phyloP scores from a whole-genome alignment of 1,140 invertebrate genomes.

The Neotoxoptera formosana region DNA sequence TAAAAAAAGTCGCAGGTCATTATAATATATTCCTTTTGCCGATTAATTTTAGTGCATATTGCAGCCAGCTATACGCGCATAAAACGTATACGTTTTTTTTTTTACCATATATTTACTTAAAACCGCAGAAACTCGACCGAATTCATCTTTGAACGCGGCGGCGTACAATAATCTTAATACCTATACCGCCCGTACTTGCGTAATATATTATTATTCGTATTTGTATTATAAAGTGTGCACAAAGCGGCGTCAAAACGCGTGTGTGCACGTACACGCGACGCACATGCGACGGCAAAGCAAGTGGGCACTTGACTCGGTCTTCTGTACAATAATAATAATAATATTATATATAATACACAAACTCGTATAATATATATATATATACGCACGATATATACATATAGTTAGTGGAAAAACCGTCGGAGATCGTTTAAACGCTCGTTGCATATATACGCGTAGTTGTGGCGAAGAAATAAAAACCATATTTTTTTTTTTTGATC shows the following conservation, averaged over 20 bases:
- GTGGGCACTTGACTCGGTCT: conserved; percentile 29
- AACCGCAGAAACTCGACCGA: neutral
- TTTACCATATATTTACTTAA: too few relatives aligned
- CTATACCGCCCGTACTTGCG: neutral
- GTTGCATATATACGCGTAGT: neutral
- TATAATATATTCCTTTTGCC: neutral
- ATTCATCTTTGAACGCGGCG: conserved; percentile 6
- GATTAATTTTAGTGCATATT: neutral
- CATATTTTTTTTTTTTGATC: conserved; percentile 16
- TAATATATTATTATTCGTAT: neutral
- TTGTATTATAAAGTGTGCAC: too few relatives aligned
- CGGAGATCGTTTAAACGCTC: conserved; percentile 45
- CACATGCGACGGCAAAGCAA: conserved; percentile 29
- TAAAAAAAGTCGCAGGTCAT: neutral
- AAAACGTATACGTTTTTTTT: neutral
- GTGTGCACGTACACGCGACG: neutral
- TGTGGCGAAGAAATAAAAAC: conserved; percentile 27
- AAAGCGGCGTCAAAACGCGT: conserved; percentile 33
- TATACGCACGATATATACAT: neutral
- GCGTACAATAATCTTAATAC: too few relatives aligned
- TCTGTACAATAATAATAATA: neutral
- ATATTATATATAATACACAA: neutral
- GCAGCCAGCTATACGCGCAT: neutral
- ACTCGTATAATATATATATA: neutral
- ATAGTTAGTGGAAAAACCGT: neutral